Base-by-base conservation (phyloP, 2,888 invertebrate species). In the Andrena bucephala region DNA sequence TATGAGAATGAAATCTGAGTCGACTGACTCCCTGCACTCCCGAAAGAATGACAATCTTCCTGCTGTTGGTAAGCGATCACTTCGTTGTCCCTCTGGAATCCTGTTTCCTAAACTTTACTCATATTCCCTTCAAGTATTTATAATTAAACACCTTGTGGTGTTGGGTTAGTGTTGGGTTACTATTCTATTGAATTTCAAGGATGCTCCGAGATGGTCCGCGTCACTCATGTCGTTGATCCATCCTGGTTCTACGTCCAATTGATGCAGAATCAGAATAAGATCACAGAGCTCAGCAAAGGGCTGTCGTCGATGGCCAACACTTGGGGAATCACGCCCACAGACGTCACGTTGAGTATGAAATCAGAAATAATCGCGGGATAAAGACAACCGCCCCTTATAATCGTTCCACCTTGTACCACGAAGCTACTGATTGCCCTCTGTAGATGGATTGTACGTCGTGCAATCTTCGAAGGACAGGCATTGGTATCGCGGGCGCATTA, bases 401-500 rank as follows among this genome's bases (percentile, higher is more conserved):
- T 5, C 42, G 16, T 5, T 13, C 4, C 1, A 1, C 5, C 16
- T 16, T 42, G 16, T 42, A 42, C 42, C 42, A 42, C 10, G 20
- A 33, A 8, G 16, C 50, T 36, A n/a, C 10, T 16, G n/a, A 48
- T 24, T 1, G 42, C 33, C 27, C 5, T 42, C 83, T 52, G 2
- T 4, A 87, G 87, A 78, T 33, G 54, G 63, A 2, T n/a, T 75
- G 89, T 88, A 88, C 59, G 29, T 79, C 1, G 81, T 82, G 1
- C 54, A 83, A n/a, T 33, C 8, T 10, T 27, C 36, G 13, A 50
- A 31, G 0, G 95, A 96, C 87, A 94, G 95, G 29, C 93, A 94
- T 86, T 98, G 97, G 97, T 96, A 96, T 89, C 95, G 98, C 73
- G 96, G 96, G 10, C 94, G 95, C 66, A 93, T 97, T 0, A 90